Evolutionary conservation across 2,113 vertebrate genomes (phyloP), one percentile per base, ranked within the genome.

Genomic region (Alosa alosa): DNA sequence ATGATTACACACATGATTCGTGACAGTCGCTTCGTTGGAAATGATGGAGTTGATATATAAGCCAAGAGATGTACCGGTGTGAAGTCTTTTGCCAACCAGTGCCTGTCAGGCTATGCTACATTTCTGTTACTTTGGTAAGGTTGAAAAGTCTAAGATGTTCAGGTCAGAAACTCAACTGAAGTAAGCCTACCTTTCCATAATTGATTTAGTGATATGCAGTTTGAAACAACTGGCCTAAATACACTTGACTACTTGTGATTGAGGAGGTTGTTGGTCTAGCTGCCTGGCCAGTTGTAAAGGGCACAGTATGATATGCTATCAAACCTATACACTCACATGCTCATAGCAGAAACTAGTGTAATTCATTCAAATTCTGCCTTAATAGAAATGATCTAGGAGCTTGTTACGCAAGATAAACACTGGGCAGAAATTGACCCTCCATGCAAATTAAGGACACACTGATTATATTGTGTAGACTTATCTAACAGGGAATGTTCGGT

Each of bases 401-500:
- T 64, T 7, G n/a, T 39, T 17, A 78, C 39, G 72, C 15, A 36
- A 78, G 31, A 78, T 41, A 10, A 78, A 36, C 36, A 39, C 36
- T 17, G 2, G 72, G 31, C 72, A 39, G 36, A 39, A 72, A 72
- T 31, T 3, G 64, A 72, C 64, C 25, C 64, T 78, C 36, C 31
- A 78, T 15, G 11, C 72, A 78, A 72, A 39, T 39, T 78, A 9
- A 36, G 31, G 72, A 78, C 72, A 72, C n/a, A 78, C 31, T 78
- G 31, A 36, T 31, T 39, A 39, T 11, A 39, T 5, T 17, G 31
- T 75, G n/a, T 72, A 52, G 50, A 15, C 13, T 0, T 57, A 36
- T 75, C 6, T 31, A 25, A 72, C 64, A 72, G 68, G 68, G 68
- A 75, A 75, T 75, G 25, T 75, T 75, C 39, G 72, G 36, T 78